A percentile compares a stretch with the other conserved stretches of the same genome.
phyloP scores from a whole-genome alignment of 2,113 vertebrate species.

The Crotalus helleri region DNA sequence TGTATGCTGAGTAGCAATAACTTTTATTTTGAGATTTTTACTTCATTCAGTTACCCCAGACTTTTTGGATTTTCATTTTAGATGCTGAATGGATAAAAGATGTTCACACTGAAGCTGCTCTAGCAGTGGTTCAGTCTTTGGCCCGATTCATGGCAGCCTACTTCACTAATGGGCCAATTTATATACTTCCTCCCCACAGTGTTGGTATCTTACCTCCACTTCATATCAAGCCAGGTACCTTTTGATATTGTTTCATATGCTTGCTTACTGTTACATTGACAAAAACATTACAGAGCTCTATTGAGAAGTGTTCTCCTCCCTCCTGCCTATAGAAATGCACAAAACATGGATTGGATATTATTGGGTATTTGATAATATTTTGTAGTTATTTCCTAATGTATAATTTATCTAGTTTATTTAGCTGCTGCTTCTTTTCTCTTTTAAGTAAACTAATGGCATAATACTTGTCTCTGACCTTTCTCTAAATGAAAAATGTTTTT shows the following conservation, averaged over 20 bases:
- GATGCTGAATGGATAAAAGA: constrained; percentile 53
- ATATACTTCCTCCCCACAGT: constrained; percentile 82
- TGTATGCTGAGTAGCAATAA: not conserved
- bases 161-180: constrained; percentile 84
- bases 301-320: not conserved
- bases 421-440: too few species aligned
- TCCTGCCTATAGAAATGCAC: not conserved
- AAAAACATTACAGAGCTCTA: not conserved
- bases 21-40: not conserved
- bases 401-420: not conserved
- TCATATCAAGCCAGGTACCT: constrained; percentile 76
- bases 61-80: constrained; percentile 11
- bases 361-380: not conserved
- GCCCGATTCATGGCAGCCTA: constrained; percentile 95
- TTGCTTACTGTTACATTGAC: not conserved
- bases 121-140: constrained; percentile 81
- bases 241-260: not conserved
- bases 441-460: not conserved
- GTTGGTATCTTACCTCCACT: constrained; percentile 81
- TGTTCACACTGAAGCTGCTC: constrained; percentile 72
- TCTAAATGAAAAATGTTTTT: not conserved
- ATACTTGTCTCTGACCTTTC: not conserved
- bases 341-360: not conserved
- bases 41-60: not conserved
- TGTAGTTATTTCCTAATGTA: not conserved